Evolutionary conservation across 2,888 invertebrate genomes (phyloP), one percentile per base, ranked within the genome.

Genomic region (Cheiracanthium punctorium): DNA sequence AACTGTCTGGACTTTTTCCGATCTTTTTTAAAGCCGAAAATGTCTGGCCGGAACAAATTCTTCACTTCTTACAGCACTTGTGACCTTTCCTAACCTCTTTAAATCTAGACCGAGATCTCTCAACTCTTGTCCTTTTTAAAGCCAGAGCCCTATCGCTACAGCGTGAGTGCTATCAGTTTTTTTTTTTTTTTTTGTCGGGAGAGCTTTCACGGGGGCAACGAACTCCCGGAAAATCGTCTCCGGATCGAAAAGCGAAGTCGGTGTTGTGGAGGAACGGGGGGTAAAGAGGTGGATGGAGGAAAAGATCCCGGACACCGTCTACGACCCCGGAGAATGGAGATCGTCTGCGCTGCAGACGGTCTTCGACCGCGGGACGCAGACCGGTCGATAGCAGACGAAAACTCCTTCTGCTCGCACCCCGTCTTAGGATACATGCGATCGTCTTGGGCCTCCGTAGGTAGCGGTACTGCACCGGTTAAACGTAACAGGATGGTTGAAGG

Each of bases 281-380:
- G 10, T 7, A 37, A 37, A 10, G 10, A 10, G 4, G 58, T 1
- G 24, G 20, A 12, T n/a, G 20, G 58, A 24, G 1, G 58, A 5
- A 24, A 58, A 24, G 58, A 58, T 67, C 32, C 67, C 32, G 32
- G 65, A 30, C 30, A 67, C 32, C 65, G 67, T 67, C 67, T 67
- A n/a, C 67, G 67, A 67, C 67, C 67, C 67, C 67, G 67, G 67
- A 67, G 67, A 30, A 30, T 32, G 32, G 17, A 67, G 67, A 67
- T 67, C 67, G 67, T 67, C 67, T 67, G 67, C 67, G 67, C 30
- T 32, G 17, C 67, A 67, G 67, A 67, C 67, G 67, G 67, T 67
- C 67, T 67, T 32, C 67, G 67, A 67, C 67, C 67, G 67, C 67
- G 67, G 64, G 32, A 67, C 67, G 32, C 30, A 67, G 67, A 67